Conservation (phyloP, 2,888 invertebrate genomes). For the Caradrina kadenii region DNA sequence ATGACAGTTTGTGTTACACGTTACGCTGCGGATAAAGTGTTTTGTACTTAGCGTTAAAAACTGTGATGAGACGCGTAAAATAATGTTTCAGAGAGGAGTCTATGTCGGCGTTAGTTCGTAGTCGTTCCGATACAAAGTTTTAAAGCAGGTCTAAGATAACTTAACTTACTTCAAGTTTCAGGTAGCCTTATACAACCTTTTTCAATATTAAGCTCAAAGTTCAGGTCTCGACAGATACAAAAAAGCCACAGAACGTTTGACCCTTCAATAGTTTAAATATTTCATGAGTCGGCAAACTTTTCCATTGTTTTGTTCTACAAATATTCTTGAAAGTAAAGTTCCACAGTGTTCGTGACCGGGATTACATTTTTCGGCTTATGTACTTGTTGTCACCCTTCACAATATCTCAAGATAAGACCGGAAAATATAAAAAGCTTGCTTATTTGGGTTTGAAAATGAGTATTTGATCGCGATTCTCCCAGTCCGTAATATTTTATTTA, state of each 20-base stretch:
- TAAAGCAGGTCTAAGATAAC: neutral
- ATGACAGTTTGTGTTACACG: conserved; percentile 58
- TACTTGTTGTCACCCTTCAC: conserved; percentile 71
- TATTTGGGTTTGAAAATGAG: conserved; percentile 50
- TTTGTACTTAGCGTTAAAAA: conserved; percentile 49
- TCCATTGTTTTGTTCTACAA: conserved; percentile 68
- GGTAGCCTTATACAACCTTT: conserved; percentile 24
- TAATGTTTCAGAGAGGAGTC: conserved; percentile 11
- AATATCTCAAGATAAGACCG: conserved; percentile 55
- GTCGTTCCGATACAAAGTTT: neutral
- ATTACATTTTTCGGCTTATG: conserved; percentile 83
- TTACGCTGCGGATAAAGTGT: conserved; percentile 51
- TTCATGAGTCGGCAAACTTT: conserved; percentile 61
- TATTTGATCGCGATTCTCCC: conserved; percentile 34
- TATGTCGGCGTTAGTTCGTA: neutral
- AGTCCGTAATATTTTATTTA: conserved; percentile 46
- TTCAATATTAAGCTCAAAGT: conserved; percentile 54
- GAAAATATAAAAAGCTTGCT: conserved; percentile 43
- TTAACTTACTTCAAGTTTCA: conserved; percentile 14
- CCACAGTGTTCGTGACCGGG: conserved; percentile 76
- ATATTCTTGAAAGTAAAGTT: conserved; percentile 69
- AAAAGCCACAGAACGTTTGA: conserved; percentile 52
- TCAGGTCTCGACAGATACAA: conserved; percentile 43
- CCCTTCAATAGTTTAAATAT: conserved; percentile 63
- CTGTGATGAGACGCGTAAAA: conserved; percentile 25